Conservation (phyloP, 2,888 invertebrate species). For the Acleris laterana region DNA sequence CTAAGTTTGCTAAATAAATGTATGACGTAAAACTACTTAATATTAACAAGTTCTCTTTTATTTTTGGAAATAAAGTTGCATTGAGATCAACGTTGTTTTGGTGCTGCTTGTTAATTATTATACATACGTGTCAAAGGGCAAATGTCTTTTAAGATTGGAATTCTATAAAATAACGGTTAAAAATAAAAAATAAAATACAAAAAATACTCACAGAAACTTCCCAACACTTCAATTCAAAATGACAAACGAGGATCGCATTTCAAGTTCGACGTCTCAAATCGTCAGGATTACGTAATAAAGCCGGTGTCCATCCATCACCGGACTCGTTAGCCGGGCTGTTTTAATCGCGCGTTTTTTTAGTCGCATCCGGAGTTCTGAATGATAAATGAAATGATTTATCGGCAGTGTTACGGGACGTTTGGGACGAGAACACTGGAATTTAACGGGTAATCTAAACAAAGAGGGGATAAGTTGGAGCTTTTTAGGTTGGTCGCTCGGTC, state of each 20-base stretch:
- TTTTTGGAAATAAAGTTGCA: too few relatives aligned
- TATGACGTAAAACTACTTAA: too few relatives aligned
- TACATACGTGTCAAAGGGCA: too few relatives aligned
- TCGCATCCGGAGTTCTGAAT: conserved; percentile 48
- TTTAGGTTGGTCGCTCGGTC: not conserved
- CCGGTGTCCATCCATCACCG: conserved; percentile 58
- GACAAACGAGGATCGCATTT: conserved; percentile 30
- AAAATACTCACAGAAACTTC: not conserved
- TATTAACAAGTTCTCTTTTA: too few relatives aligned
- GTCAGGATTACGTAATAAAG: conserved; percentile 37
- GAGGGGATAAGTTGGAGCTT: not conserved
- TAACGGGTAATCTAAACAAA: too few relatives aligned
- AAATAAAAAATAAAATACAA: too few relatives aligned
- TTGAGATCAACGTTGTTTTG: too few relatives aligned
- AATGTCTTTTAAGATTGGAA: too few relatives aligned
- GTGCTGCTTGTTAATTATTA: too few relatives aligned
- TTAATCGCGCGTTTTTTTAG: conserved; percentile 56
- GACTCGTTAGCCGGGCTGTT: conserved; percentile 62
- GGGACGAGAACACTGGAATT: not conserved
- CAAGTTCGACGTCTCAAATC: conserved; percentile 30
- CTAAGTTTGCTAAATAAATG: too few relatives aligned
- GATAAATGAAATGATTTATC: conserved; percentile 55
- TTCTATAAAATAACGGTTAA: too few relatives aligned
- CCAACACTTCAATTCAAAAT: conserved; percentile 5
- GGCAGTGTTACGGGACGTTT: conserved; percentile 37